These are phyloP conservation scores for Eleginops maclovinus DNA, from an alignment of 2,113 vertebrate genomes.

Conservation along the genomic window DNA sequence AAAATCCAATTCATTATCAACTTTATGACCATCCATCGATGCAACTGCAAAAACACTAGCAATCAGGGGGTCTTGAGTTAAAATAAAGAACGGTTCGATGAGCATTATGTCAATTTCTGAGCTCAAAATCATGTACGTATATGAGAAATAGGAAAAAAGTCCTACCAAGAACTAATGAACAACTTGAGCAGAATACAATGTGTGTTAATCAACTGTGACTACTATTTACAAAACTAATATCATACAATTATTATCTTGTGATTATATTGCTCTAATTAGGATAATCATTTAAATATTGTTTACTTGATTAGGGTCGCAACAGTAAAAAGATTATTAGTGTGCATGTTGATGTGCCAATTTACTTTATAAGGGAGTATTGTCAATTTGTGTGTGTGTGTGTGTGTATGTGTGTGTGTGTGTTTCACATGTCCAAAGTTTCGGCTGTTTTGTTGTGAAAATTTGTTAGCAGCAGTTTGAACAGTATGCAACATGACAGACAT, in stretches of 20 bases:
- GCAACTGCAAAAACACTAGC: too few relatives aligned
- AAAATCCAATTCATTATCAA: too few relatives aligned
- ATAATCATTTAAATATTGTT: constrained; percentile 17
- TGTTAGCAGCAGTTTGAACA: neutral
- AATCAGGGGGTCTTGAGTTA: too few relatives aligned
- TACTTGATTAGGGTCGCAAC: neutral
- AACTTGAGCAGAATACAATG: neutral
- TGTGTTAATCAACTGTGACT: constrained; percentile 1
- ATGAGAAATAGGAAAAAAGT: neutral
- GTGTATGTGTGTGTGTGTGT: neutral
- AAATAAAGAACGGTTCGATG: too few relatives aligned
- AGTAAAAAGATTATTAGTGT: constrained; percentile 20
- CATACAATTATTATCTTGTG: neutral
- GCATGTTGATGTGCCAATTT: constrained; percentile 47
- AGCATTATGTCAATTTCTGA: too few relatives aligned
- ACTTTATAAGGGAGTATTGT: neutral
- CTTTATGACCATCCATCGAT: too few relatives aligned
- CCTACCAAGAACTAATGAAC: neutral
- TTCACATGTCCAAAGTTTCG: neutral
- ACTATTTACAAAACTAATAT: constrained; percentile 2
- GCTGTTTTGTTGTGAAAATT: neutral
- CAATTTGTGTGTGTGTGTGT: neutral
- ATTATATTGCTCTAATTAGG: constrained; percentile 22
- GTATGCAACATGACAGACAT: neutral
- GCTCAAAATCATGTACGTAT: too few relatives aligned